Percentiles rank a stretch among this genome's conserved stretches.
Evolutionary conservation across 2,797 vertebrate species (phyloP).

Genomic region (Malacoctenus gilli): DNA sequence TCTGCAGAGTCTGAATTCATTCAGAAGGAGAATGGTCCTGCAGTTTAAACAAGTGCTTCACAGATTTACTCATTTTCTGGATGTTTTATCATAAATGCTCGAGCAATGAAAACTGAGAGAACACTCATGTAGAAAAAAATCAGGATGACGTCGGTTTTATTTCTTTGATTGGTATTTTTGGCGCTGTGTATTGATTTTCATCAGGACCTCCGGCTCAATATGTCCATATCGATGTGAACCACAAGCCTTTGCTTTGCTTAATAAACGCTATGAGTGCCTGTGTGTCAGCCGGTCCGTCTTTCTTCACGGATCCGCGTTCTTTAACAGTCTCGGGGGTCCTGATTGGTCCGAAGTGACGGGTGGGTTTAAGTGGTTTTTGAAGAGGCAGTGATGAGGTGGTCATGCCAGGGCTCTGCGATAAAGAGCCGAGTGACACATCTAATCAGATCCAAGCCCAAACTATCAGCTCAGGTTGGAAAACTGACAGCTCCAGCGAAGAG

Average conservation of each 20-base stretch:
- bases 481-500: background rate
- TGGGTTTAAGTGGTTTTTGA: slow-evolving; percentile 42
- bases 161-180: slow-evolving; percentile 5
- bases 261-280: slow-evolving; percentile 15
- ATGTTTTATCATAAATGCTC: slow-evolving; percentile 15
- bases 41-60: background rate
- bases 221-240: slow-evolving; percentile 30
- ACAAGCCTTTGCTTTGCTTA: slow-evolving; percentile 7
- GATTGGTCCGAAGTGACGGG: slow-evolving; percentile 39
- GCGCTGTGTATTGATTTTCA: slow-evolving; percentile 25
- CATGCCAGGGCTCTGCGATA: slow-evolving; percentile 24
- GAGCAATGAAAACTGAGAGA: background rate
- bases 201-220: slow-evolving; percentile 16
- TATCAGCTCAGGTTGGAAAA: background rate
- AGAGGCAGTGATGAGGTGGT: slow-evolving; percentile 39
- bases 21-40: slow-evolving; percentile 12
- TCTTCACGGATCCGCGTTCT: slow-evolving; percentile 7
- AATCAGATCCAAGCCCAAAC: slow-evolving; percentile 4
- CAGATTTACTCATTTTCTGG: background rate
- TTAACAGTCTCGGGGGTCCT: slow-evolving; percentile 21
- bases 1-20: slow-evolving; percentile 10
- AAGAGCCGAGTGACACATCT: slow-evolving; percentile 13
- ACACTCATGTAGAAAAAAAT: too few relatives aligned
- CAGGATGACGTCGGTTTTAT: slow-evolving; percentile 14
- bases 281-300: slow-evolving; percentile 14